These are phyloP conservation scores for Chymomyza fuscimana DNA, from an alignment of 2,888 invertebrate genomes.

Conservation along the genomic window DNA sequence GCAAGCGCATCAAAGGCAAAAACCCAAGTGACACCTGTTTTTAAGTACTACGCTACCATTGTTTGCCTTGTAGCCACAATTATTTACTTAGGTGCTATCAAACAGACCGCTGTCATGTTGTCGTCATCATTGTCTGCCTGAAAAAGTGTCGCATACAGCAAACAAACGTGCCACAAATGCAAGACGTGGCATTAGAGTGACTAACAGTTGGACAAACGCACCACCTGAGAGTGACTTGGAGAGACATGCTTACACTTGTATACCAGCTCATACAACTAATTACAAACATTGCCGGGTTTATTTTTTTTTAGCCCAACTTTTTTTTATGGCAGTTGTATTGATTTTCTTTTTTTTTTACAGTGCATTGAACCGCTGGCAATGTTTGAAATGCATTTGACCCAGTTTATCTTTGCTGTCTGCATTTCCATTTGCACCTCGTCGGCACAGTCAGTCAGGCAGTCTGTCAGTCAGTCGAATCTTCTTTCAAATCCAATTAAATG, in stretches of 20 bases:
- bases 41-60: not conserved
- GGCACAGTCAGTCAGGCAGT: slow-evolving; percentile 1
- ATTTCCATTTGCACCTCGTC: slow-evolving; percentile 15
- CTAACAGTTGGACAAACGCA: not conserved
- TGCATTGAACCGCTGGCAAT: slow-evolving; percentile 20
- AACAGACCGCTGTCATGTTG: not conserved
- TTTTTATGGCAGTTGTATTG: slow-evolving; percentile 6
- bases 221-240: not conserved
- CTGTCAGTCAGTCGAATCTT: not conserved
- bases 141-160: not conserved
- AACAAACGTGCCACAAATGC: slow-evolving; percentile 4
- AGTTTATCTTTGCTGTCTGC: slow-evolving; percentile 8
- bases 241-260: not conserved
- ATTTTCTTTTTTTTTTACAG: slow-evolving; percentile 9
- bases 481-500: slow-evolving; percentile 51
- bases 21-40: slow-evolving; percentile 1
- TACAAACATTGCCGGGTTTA: not conserved
- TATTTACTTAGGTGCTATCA: slow-evolving; percentile 8
- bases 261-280: not conserved
- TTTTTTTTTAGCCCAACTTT: not conserved
- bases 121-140: not conserved
- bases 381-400: slow-evolving; percentile 11
- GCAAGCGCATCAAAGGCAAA: not conserved
- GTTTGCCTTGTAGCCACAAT: not conserved
- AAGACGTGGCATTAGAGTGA: slow-evolving; percentile 1